phyloP scores from a whole-genome alignment of 1,140 invertebrate species.

The Aleiodes sp. region DNA sequence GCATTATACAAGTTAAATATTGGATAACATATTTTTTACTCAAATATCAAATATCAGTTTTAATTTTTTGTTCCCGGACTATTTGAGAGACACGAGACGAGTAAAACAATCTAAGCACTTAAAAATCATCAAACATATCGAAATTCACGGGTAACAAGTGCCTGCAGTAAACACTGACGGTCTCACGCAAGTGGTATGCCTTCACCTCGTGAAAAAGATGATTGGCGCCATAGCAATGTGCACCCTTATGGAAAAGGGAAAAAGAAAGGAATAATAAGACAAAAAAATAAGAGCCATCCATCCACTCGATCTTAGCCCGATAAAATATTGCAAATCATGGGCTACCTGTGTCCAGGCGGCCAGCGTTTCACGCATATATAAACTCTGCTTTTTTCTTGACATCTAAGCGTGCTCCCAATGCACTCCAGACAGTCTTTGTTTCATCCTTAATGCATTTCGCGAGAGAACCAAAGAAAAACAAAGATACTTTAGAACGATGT shows the following conservation, averaged over 20 bases:
- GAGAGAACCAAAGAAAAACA: neutral
- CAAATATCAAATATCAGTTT: conserved; percentile 22
- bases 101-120: conserved; percentile 35
- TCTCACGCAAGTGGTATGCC: too few relatives aligned
- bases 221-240: neutral
- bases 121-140: conserved; percentile 56
- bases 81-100: neutral
- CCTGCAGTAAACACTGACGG: conserved; percentile 8
- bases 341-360: conserved; percentile 55
- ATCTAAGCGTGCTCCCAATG: neutral
- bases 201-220: neutral
- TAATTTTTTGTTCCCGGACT: neutral
- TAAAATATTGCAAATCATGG: conserved; percentile 65
- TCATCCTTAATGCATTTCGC: conserved; percentile 23
- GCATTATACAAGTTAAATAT: neutral
- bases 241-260: neutral
- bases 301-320: conserved; percentile 48
- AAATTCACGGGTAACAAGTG: conserved; percentile 46
- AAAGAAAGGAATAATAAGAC: neutral
- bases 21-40: neutral
- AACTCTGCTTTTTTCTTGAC: neutral
- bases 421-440: conserved; percentile 11
- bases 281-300: too few relatives aligned
- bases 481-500: neutral
- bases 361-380: neutral